Evolutionary conservation across 2,888 invertebrate genomes (phyloP), one percentile per base, ranked within the genome.

Genomic region (Lissocephala sabroskyi): DNA sequence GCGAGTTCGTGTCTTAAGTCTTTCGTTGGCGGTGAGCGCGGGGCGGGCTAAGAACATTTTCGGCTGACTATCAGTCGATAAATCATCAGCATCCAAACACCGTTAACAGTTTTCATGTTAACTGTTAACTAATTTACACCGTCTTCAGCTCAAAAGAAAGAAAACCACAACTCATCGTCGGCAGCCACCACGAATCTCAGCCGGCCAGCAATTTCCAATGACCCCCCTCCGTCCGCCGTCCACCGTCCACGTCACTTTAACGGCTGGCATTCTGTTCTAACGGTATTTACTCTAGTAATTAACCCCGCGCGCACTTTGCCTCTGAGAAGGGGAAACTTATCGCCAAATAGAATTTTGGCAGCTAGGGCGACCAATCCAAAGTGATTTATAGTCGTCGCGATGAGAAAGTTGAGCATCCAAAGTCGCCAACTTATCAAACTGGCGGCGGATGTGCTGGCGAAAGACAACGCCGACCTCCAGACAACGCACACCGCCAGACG

Each of bases 61-160:
- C 30, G 26, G 18, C 36, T 33, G 33, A 7, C 33, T 36, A 18
- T 2, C 16, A 18, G n/a, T 3, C 50, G 45, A 73, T 70, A 74
- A 68, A 70, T 68, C 75, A 71, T 56, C 56, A 53, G 26, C 29
- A 5, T 7, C 13, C 18, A n/a, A 17, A 42, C 39, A 61, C 71
- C 74, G 76, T 71, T 71, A 71, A 68, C 57, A 49, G 68, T 55
- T 51, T 59, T 49, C 73, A 65, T 68, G 28, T 35, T n/a, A n/a
- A 71, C 71, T 59, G 71, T 71, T 71, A 71, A 73, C 76, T 76
- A 76, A 73, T 71, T 76, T 71, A 62, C 65, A 58, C 54, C 16
- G 10, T 35, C 16, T 35, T 16, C 11, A 35, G 16, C 16, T 16
- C 17, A 16, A 35, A 16, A 16, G 11, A 57, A 42, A 65, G 39